Conservation (phyloP, 2,113 vertebrate species). For the Eulemur rufifrons region DNA sequence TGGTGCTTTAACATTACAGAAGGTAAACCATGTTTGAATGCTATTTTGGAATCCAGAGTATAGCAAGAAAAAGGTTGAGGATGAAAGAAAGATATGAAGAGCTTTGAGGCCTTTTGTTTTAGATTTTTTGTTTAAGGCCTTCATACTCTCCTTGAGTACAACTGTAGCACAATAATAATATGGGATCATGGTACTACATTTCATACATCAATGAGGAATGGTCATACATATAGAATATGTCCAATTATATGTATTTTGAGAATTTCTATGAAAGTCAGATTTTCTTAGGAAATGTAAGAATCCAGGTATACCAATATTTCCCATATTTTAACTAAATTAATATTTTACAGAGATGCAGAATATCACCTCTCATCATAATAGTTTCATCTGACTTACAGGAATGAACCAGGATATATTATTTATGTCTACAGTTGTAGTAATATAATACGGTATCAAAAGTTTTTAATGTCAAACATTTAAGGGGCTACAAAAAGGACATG, state of each 20-base stretch:
- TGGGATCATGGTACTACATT: background rate
- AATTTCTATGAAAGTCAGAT: conserved; percentile 9
- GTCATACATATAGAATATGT: background rate
- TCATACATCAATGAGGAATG: background rate
- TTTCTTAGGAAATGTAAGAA: background rate
- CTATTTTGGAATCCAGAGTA: background rate
- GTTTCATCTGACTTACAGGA: background rate
- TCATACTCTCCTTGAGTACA: background rate
- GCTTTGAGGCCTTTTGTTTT: background rate
- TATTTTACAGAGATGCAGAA: conserved; percentile 12
- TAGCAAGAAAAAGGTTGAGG: background rate
- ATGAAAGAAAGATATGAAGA: background rate
- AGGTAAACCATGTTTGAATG: background rate
- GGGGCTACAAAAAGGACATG: background rate
- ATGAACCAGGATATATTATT: background rate
- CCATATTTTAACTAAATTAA: background rate
- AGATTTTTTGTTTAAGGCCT: background rate
- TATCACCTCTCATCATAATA: conserved; percentile 10
- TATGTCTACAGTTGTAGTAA: background rate
- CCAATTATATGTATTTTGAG: background rate
- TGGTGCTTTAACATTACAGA: background rate
- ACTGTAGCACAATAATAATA: background rate
- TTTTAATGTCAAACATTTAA: background rate
- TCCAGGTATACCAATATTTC: background rate
- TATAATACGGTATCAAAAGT: background rate